Conservation (phyloP, 2,113 vertebrate species). For the Pleuronectes platessa region DNA sequence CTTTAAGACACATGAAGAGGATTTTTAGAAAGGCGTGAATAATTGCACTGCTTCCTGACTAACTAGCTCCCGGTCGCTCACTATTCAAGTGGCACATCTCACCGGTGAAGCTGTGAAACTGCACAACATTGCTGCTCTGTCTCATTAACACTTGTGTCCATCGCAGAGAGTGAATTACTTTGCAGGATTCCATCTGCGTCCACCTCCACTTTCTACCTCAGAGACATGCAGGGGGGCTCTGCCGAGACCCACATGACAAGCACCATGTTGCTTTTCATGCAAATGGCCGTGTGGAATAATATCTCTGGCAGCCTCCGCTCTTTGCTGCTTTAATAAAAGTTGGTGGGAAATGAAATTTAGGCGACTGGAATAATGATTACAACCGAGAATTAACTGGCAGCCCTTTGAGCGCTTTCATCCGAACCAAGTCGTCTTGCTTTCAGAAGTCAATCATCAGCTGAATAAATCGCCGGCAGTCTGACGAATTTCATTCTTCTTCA, state of each 20-base stretch:
- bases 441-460: slow-evolving; percentile 33
- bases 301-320: slow-evolving; percentile 61
- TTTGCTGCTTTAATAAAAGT: slow-evolving; percentile 61
- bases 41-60: slow-evolving; percentile 40
- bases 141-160: slow-evolving; percentile 60
- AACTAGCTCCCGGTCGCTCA: slow-evolving; percentile 5
- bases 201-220: slow-evolving; percentile 37
- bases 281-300: slow-evolving; percentile 59
- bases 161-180: slow-evolving; percentile 25
- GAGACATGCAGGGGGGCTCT: slow-evolving; percentile 40
- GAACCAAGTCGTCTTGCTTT: slow-evolving; percentile 51
- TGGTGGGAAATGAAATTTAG: slow-evolving; percentile 57
- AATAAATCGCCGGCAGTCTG: slow-evolving; percentile 20
- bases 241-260: slow-evolving; percentile 34
- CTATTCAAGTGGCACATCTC: slow-evolving; percentile 21
- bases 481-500: background rate
- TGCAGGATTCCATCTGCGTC: slow-evolving; percentile 41
- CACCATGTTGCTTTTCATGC: slow-evolving; percentile 69
- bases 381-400: slow-evolving; percentile 47
- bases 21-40: slow-evolving; percentile 45
- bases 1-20: slow-evolving; percentile 28
- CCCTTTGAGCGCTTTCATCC: slow-evolving; percentile 53
- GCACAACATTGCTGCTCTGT: slow-evolving; percentile 23
- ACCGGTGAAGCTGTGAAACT: slow-evolving; percentile 12
- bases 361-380: slow-evolving; percentile 71